Conservation (phyloP, 1,140 invertebrate species). For the Bombus soroeensis region DNA sequence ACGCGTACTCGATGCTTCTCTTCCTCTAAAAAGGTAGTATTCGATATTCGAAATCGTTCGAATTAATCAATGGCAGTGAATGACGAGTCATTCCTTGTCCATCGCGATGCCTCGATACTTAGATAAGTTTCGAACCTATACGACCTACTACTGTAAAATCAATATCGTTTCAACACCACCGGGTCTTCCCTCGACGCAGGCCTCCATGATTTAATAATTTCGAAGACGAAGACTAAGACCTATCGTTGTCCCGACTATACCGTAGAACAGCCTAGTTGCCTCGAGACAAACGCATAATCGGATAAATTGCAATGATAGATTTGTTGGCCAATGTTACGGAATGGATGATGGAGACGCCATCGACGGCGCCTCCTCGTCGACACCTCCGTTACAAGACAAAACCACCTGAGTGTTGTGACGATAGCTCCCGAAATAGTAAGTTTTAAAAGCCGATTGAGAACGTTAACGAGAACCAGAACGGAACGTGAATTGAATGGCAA, state of each 20-base stretch:
- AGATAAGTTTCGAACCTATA: not conserved
- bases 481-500: slow-evolving; percentile 56
- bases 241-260: slow-evolving; percentile 9
- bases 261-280: slow-evolving; percentile 5
- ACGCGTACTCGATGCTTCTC: slow-evolving; percentile 22
- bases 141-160: not conserved
- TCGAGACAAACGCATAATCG: slow-evolving; percentile 58
- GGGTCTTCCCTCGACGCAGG: not conserved
- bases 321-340: slow-evolving; percentile 78
- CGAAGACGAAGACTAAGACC: not conserved
- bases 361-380: slow-evolving; percentile 75
- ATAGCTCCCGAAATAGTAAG: slow-evolving; percentile 81
- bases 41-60: not conserved
- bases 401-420: slow-evolving; percentile 81
- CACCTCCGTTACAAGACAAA: slow-evolving; percentile 81
- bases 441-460: slow-evolving; percentile 68
- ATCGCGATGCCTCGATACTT: not conserved
- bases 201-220: not conserved
- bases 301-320: slow-evolving; percentile 77
- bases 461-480: slow-evolving; percentile 48
- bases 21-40: not conserved
- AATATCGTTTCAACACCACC: not conserved
- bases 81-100: not conserved
- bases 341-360: slow-evolving; percentile 74
- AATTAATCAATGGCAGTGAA: not conserved